phyloP scores from a whole-genome alignment of 2,113 vertebrate genomes.

The Tragelaphus buxtoni region DNA sequence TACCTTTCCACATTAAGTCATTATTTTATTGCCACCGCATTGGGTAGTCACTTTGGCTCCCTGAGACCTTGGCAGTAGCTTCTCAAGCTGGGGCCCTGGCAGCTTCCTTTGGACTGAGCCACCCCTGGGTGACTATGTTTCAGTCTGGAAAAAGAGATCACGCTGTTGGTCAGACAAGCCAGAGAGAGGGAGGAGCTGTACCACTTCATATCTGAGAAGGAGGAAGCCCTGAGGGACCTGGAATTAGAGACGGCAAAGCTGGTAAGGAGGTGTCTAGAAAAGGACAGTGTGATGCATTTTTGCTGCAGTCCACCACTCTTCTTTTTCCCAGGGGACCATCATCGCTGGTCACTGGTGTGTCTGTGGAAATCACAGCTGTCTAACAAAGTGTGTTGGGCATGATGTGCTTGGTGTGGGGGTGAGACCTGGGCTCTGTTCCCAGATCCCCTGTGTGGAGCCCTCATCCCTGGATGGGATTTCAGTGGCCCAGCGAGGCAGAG shows the following conservation, averaged over 20 bases:
- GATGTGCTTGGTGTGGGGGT: not conserved
- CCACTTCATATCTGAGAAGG: not conserved
- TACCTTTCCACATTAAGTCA: not conserved
- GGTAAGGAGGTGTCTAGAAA: not conserved
- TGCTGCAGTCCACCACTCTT: too few relatives aligned
- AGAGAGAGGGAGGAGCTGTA: not conserved
- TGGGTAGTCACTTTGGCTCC: not conserved
- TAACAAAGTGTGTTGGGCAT: not conserved
- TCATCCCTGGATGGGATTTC: not conserved
- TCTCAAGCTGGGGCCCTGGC: not conserved
- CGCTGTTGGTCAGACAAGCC: not conserved
- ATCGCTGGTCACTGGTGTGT: not conserved
- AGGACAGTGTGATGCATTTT: not conserved
- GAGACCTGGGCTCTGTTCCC: not conserved
- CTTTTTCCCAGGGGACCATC: not conserved
- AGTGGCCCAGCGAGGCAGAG: not conserved
- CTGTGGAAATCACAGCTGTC: not conserved
- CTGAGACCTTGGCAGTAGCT: not conserved
- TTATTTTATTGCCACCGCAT: not conserved
- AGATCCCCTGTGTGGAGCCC: not conserved
- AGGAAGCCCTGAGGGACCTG: not conserved
- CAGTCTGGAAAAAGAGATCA: constrained; percentile 56
- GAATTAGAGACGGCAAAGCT: constrained; percentile 29
- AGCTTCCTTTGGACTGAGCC: not conserved
- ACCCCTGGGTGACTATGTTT: not conserved